Evolutionary conservation across 2,113 vertebrate genomes (phyloP).

Genomic region (Xyliphius kryptos): DNA sequence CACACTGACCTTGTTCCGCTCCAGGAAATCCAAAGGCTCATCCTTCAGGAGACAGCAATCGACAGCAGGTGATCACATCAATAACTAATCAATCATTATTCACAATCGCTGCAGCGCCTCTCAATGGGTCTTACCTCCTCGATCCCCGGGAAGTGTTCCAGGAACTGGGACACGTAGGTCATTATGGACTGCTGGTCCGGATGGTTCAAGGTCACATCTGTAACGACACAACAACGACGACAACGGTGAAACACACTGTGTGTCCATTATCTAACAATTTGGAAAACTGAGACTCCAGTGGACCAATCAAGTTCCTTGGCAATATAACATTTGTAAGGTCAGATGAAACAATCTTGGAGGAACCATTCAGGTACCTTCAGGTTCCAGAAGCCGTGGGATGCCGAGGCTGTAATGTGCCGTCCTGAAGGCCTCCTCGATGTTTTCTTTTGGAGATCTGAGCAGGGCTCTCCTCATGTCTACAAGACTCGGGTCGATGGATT

Average conservation of each 20-base stretch:
- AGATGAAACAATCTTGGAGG: background rate
- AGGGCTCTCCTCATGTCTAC: conserved; percentile 87
- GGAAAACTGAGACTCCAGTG: too few relatives aligned
- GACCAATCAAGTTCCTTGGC: too few relatives aligned
- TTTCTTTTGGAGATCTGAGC: conserved; percentile 74
- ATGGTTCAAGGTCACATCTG: conserved; percentile 81
- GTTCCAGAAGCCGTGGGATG: conserved; percentile 86
- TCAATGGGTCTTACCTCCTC: conserved; percentile 68
- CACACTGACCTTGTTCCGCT: conserved; percentile 54
- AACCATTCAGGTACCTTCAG: conserved; percentile 70
- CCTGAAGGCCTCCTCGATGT: conserved; percentile 86
- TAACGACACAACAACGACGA: background rate
- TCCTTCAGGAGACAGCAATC: conserved; percentile 44
- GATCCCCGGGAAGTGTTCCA: conserved; percentile 86
- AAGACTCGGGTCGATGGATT: conserved; percentile 84
- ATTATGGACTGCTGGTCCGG: conserved; percentile 91
- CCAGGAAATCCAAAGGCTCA: conserved; percentile 47
- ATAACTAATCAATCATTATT: background rate
- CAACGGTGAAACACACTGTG: too few relatives aligned
- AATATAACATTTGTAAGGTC: too few relatives aligned
- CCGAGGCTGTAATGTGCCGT: conserved; percentile 79
- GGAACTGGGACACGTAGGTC: conserved; percentile 90
- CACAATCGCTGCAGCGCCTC: background rate
- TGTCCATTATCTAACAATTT: too few relatives aligned
- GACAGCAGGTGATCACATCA: conserved; percentile 11